Conservation (phyloP, 2,888 invertebrate species). For the Hybos culiciformis region DNA sequence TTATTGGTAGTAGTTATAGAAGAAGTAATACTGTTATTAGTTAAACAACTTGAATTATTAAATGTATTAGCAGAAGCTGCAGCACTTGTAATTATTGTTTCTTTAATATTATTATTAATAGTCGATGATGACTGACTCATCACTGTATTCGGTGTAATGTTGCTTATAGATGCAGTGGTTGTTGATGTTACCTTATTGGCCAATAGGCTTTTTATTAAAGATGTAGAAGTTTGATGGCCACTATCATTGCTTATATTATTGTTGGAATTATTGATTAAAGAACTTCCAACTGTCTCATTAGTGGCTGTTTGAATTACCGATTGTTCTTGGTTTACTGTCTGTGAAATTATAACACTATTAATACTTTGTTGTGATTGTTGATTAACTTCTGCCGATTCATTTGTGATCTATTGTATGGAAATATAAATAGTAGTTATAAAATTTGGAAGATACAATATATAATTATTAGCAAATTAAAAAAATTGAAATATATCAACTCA, state of each 20-base stretch:
- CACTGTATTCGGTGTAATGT: neutral
- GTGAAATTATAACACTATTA: slow-evolving; percentile 10
- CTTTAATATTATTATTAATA: slow-evolving; percentile 20
- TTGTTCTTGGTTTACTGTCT: slow-evolving; percentile 2
- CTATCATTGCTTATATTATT: slow-evolving; percentile 9
- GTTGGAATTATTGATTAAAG: slow-evolving; percentile 10
- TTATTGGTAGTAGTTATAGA: too few relatives aligned
- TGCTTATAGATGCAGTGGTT: slow-evolving; percentile 21
- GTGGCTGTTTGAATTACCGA: slow-evolving; percentile 14
- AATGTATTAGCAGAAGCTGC: too few relatives aligned
- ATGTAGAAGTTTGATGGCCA: slow-evolving; percentile 40
- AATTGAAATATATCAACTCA: too few relatives aligned
- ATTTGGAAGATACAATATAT: too few relatives aligned
- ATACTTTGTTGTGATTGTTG: slow-evolving; percentile 6
- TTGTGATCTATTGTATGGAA: too few relatives aligned
- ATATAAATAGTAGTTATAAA: too few relatives aligned
- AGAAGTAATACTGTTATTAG: too few relatives aligned
- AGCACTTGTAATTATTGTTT: slow-evolving; percentile 26
- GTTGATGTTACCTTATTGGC: slow-evolving; percentile 70
- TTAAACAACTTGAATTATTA: slow-evolving; percentile 27
- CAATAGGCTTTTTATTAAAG: slow-evolving; percentile 83
- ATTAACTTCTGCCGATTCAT: neutral
- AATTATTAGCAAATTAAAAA: too few relatives aligned
- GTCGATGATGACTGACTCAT: slow-evolving; percentile 12
- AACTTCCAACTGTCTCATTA: slow-evolving; percentile 12